Base-by-base conservation (phyloP, 2,113 vertebrate species). In the Tauraco erythrolophus region DNA sequence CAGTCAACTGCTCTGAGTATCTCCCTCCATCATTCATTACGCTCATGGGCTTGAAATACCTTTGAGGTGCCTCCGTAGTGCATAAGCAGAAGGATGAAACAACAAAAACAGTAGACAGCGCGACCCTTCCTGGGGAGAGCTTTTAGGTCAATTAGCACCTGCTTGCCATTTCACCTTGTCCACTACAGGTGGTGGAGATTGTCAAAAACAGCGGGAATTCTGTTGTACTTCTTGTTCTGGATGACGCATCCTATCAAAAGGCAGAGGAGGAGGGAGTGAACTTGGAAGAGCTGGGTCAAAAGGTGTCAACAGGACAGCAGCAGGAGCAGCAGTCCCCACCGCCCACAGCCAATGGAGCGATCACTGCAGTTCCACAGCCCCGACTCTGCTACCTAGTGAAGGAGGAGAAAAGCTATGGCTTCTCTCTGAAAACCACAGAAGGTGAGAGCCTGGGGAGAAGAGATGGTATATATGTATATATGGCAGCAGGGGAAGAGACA, bases 351-450 rank as follows among this genome's bases (percentile, higher is more conserved):
- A 99, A 98, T 1, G 98, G 97, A 84, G 97, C 66, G 5, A 54
- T 81, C 35, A 28, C 75, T 6, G n/a, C 65, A 15, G 30, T 16
- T 53, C 97, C 84, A 24, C 99, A 98, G 85, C 98, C 98, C 6
- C 98, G 98, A 88, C 98, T 99, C 76, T 99, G 99, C 98, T 99
- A 99, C 93, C 85, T 99, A 75, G 97, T 98, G 31, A 99, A 98
- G 94, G 97, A 98, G 61, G 97, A 94, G 33, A 94, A 88, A 22
- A 97, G 98, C 43, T 99, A 97, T 1, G 99, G 99, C 77, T 99
- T 99, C 97, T 99, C 99, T 45, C 81, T 99, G 58, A 98, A 98
- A 97, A 98, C 98, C 19, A 95, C 93, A 65, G 97, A 95, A 98
- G 98, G 99, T 99, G 76, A 98, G 98, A 88, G 70, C 8, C 46